Evolutionary conservation across 2,888 invertebrate species (phyloP), one percentile per base, ranked within the genome.

Genomic region (Dromius quadrimaculatus): DNA sequence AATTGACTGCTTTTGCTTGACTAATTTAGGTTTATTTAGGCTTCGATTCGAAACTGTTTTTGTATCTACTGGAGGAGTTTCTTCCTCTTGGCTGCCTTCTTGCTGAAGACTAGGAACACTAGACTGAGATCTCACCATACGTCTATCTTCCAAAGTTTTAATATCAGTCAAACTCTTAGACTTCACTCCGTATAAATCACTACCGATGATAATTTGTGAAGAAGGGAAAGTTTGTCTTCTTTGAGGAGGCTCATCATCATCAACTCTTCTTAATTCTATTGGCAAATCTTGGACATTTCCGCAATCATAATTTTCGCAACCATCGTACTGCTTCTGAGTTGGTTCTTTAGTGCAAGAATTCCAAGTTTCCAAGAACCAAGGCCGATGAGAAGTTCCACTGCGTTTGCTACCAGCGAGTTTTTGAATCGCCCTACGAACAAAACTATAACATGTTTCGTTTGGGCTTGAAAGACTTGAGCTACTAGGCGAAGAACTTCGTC

Each of bases 391-490:
- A 0, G 88, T 86, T 4, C 91, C 87, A 62, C 83, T 83, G 22
- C 88, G 81, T 72, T 85, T 84, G 0, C 87, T 85, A 1, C 93
- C 92, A 2, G 94, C 94, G 59, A 94, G 83, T 83, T 93, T 91
- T 85, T 94, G 81, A 59, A 96, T 87, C 8, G 95, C 95, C 77
- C 94, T 87, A 50, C 95, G 86, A 2, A 96, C 94, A 81, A 96
- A 96, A 77, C 95, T 95, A 83, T 96, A 96, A 81, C 96, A 96
- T 2, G 95, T 95, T 84, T 95, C 95, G 79, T 95, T 95, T 2
- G 95, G 95, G 73, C 94, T 94, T 59, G 94, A 94, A 34, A 95
- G 86, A 73, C 94, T 94, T 17, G 95, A 94, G 73, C 93, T 94
- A 76, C 94, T 93, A 15, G 90, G 91, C 0, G 88, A 88, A 11